Base-by-base conservation (phyloP, 2,797 vertebrate species). In the Meda fulgida region DNA sequence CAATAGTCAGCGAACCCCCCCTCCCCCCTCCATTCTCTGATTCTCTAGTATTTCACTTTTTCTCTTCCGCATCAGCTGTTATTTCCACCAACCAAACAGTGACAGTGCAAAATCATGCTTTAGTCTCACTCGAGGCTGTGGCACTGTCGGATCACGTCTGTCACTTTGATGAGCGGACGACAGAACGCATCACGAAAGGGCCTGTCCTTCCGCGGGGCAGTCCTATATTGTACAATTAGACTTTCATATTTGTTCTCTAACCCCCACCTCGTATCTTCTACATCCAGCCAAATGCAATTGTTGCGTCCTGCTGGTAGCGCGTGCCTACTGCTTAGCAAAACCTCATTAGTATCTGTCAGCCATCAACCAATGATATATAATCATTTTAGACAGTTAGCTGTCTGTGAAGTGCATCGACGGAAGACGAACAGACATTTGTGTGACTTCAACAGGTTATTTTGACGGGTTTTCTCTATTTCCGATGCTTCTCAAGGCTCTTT, bases 81-180 rank as follows among this genome's bases (percentile, higher is more conserved):
- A 55, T 78, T 75, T 65, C 70, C 70, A 69, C 67, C 63, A 60
- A 72, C 69, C 43, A 69, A 85, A 80, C 81, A 69, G 85, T 86
- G 78, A 89, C 78, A 29, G 80, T 84, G 73, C 87, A 84, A 78
- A 87, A 76, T 78, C 80, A 36, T 78, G 65, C 81, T 71, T 83
- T 80, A 58, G 70, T 86, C 69, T 60, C 46, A 86, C 88, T 67
- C 43, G 63, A 13, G 84, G 84, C 82, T 46, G 82, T 66, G 55
- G 14, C 53, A 87, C 92, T 94, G 94, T 95, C 93, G 91, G 86
- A 88, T 89, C 81, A 84, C 91, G 91, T 94, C 92, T 89, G 92
- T 95, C 94, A 95, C 90, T 89, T 89, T 93, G 93, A 93, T 40
- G 84, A 93, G 92, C 89, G 91, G 92, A 91, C 89, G 92, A 92